Evolutionary conservation across 1,140 invertebrate species (phyloP).

Genomic region (Hylaeus anthracinus): DNA sequence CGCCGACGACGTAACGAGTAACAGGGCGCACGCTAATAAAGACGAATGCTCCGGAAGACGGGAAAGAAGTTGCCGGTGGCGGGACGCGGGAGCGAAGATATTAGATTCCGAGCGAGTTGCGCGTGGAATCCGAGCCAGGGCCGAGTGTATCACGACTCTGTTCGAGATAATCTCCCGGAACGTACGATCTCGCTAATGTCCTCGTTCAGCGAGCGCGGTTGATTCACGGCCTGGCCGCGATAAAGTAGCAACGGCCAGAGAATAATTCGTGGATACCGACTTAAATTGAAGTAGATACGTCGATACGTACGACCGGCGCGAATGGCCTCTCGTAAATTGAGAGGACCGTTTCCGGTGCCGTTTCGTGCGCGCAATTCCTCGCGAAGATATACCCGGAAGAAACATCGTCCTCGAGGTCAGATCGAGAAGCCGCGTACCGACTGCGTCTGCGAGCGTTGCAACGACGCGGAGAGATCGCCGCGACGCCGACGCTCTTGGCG

Average conservation of each 20-base stretch:
- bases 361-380: constrained; percentile 7
- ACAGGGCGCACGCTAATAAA: constrained; percentile 35
- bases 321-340: constrained; percentile 53
- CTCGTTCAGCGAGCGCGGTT: constrained; percentile 15
- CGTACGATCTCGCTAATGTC: constrained; percentile 40
- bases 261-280: constrained; percentile 35
- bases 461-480: constrained; percentile 29
- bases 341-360: constrained; percentile 33
- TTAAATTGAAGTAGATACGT: constrained; percentile 39
- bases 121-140: neutral
- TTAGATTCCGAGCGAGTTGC: constrained; percentile 13
- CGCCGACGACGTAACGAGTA: neutral
- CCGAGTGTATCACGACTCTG: neutral
- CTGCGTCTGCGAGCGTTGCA: constrained; percentile 2
- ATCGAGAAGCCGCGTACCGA: constrained; percentile 20
- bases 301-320: constrained; percentile 22
- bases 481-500: constrained; percentile 7
- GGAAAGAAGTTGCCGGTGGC: neutral
- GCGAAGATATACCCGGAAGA: constrained; percentile 55
- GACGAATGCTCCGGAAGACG: constrained; percentile 20
- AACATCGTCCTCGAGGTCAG: constrained; percentile 29
- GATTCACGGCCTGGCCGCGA: constrained; percentile 13
- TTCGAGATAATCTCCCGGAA: constrained; percentile 32
- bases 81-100: neutral
- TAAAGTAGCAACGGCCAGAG: constrained; percentile 1